A percentile compares a stretch with the other conserved stretches of the same genome.
Evolutionary conservation across 1,140 invertebrate genomes (phyloP).

Genomic region (Cepaea nemoralis): DNA sequence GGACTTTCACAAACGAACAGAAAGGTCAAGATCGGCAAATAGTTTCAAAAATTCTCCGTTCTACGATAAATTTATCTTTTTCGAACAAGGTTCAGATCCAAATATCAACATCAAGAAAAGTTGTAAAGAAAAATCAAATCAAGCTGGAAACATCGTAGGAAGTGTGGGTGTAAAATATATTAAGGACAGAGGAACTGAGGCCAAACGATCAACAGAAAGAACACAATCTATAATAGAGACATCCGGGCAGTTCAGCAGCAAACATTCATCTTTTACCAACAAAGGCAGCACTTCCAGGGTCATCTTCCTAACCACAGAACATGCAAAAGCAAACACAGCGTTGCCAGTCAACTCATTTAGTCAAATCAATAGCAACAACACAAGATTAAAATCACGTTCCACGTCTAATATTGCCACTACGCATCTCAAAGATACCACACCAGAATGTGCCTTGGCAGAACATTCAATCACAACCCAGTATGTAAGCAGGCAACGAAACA

Average conservation of each 20-base stretch:
- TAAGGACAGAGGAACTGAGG: not conserved
- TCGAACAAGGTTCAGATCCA: not conserved
- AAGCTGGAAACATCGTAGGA: not conserved
- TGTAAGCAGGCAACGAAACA: not conserved
- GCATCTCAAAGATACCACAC: not conserved
- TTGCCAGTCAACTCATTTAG: no score
- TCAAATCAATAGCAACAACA: not conserved
- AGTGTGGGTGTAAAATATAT: not conserved
- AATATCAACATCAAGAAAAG: not conserved
- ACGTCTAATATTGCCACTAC: not conserved
- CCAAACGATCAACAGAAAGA: no score
- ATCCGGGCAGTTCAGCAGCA: no score
- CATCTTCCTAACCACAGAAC: not conserved
- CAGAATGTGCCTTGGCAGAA: not conserved
- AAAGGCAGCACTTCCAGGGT: no score
- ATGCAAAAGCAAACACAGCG: not conserved
- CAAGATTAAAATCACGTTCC: not conserved
- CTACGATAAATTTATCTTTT: slow-evolving; percentile 8
- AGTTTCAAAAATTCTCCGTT: not conserved
- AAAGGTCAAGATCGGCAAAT: not conserved
- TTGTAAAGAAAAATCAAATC: not conserved
- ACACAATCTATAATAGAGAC: no score
- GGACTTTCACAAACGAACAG: no score
- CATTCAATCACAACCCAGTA: not conserved
- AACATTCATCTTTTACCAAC: no score